A percentile compares a stretch with the other conserved stretches of the same genome.
Conservation (phyloP, 2,888 invertebrate genomes). For the Octodonta nipae region DNA sequence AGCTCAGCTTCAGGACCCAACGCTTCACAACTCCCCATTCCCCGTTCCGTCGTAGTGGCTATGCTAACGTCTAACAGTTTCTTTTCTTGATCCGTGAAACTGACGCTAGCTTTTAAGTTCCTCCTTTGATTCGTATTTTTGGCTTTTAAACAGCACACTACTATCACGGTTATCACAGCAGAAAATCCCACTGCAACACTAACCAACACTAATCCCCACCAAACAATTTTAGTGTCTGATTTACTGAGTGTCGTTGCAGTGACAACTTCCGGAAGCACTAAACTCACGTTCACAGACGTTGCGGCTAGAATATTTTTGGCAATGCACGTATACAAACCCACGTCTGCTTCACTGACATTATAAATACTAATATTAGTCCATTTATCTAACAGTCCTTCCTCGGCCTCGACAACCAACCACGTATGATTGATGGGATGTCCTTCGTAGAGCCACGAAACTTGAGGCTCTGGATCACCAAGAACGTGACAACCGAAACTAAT, state of each 20-base stretch:
- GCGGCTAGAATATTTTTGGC: conserved; percentile 55
- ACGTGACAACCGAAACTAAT: conserved; percentile 71
- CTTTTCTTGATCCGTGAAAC: conserved; percentile 80
- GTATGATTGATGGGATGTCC: conserved; percentile 49
- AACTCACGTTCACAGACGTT: conserved; percentile 47
- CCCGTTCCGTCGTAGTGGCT: conserved; percentile 51
- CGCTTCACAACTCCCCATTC: conserved; percentile 41
- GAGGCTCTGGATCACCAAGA: conserved; percentile 71
- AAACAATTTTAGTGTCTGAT: conserved; percentile 58
- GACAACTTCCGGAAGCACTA: conserved; percentile 54
- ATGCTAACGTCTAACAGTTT: conserved; percentile 70
- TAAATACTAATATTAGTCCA: conserved; percentile 75
- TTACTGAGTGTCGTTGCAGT: conserved; percentile 66
- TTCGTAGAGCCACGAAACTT: conserved; percentile 70
- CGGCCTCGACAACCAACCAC: conserved; percentile 36
- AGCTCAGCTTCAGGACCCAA: conserved; percentile 47
- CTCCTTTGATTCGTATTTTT: conserved; percentile 45
- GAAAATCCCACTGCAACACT: conserved; percentile 53
- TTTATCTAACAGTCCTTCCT: conserved; percentile 36
- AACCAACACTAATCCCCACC: conserved; percentile 56
- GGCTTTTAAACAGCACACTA: conserved; percentile 41
- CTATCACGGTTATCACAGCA: conserved; percentile 47
- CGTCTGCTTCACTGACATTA: conserved; percentile 68
- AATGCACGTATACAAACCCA: conserved; percentile 73
- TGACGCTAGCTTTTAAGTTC: conserved; percentile 64